These are phyloP conservation scores for Siniperca chuatsi DNA, from an alignment of 2,113 vertebrate genomes.

Conservation along the genomic window DNA sequence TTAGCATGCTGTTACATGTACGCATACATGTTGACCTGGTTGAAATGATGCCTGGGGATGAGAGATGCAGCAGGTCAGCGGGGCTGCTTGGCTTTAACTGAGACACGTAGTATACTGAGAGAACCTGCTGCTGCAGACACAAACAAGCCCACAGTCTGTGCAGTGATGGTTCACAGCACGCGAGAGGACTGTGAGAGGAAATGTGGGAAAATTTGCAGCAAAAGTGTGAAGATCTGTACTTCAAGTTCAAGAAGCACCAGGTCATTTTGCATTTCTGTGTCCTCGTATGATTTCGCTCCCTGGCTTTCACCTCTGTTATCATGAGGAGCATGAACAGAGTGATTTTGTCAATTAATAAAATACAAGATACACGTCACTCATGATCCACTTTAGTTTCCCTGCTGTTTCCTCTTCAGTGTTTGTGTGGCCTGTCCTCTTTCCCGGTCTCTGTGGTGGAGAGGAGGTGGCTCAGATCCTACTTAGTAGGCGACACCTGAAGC, in stretches of 20 bases:
- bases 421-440: no score
- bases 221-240: constrained; percentile 28
- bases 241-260: background rate
- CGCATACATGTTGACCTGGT: background rate
- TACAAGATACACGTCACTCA: no score
- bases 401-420: no score
- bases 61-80: background rate
- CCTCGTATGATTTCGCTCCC: background rate
- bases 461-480: no score
- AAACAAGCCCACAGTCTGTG: constrained; percentile 14
- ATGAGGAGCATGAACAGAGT: background rate
- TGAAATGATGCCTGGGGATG: constrained; percentile 14
- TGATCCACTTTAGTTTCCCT: no score
- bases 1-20: background rate
- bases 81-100: background rate
- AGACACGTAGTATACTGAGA: background rate
- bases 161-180: background rate
- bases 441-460: no score
- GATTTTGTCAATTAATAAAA: background rate
- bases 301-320: background rate
- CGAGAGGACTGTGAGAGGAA: background rate
- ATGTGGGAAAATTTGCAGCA: background rate
- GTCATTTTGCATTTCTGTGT: background rate
- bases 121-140: constrained; percentile 1
- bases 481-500: no score